Evolutionary conservation across 2,797 vertebrate species (phyloP).

Genomic region (Propithecus deckenii): DNA sequence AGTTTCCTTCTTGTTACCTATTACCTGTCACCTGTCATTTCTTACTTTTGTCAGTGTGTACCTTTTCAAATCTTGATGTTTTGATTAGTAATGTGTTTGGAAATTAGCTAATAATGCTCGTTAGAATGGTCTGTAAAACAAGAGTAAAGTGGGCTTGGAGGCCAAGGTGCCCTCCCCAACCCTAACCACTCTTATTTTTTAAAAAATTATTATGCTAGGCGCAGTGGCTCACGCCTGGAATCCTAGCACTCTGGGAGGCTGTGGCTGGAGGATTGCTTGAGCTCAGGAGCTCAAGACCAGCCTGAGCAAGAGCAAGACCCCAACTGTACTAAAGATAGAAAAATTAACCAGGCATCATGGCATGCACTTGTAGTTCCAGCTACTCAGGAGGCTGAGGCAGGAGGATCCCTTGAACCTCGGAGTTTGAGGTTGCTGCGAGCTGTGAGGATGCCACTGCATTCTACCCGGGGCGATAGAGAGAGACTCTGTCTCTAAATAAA

Average conservation of each 20-base stretch:
- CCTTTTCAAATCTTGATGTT: not conserved
- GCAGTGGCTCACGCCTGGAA: too few relatives aligned
- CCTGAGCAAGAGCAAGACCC: too few relatives aligned
- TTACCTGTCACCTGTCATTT: not conserved
- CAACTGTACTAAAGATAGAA: too few relatives aligned
- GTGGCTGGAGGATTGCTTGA: too few relatives aligned
- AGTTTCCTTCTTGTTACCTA: not conserved
- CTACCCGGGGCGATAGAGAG: not conserved
- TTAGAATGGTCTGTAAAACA: not conserved
- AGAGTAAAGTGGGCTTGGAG: not conserved
- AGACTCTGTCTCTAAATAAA: not conserved
- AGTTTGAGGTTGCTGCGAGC: not conserved
- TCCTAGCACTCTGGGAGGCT: too few relatives aligned
- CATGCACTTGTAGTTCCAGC: not conserved
- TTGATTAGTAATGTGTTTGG: not conserved
- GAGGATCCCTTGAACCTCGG: not conserved
- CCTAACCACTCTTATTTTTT: not conserved
- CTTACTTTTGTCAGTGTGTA: not conserved
- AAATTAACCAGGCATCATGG: too few relatives aligned
- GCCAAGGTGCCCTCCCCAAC: not conserved
- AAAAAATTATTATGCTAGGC: not conserved
- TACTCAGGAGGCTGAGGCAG: not conserved
- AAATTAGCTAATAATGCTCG: not conserved
- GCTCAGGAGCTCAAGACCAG: too few relatives aligned
- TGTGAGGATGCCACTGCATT: not conserved